phyloP scores from a whole-genome alignment of 2,888 invertebrate species.

The Andrena minutula region DNA sequence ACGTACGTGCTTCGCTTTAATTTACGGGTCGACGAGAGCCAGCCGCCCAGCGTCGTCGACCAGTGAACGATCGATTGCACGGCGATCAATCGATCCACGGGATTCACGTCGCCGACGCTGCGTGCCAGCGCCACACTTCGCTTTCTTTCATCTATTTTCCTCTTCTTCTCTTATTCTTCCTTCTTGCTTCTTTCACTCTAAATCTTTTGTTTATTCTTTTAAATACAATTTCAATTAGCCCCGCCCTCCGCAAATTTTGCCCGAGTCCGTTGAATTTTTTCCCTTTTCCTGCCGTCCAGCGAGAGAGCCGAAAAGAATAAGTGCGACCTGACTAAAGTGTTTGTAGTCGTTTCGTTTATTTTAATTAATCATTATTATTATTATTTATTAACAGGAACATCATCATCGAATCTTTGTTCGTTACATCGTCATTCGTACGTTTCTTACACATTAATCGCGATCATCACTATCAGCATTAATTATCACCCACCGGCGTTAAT shows the following conservation, averaged over 20 bases:
- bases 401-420: conserved; percentile 84
- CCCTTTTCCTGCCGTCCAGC: conserved; percentile 40
- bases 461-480: conserved; percentile 70
- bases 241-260: not conserved
- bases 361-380: conserved; percentile 72
- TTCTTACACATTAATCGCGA: conserved; percentile 62
- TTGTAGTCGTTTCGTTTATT: conserved; percentile 76
- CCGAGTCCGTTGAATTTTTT: not conserved
- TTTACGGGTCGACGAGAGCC: conserved; percentile 48
- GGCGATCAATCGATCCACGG: conserved; percentile 42
- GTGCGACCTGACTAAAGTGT: conserved; percentile 79
- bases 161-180: not conserved
- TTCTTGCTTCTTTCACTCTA: not conserved
- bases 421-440: conserved; percentile 72
- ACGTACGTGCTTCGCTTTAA: conserved; percentile 67
- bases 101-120: conserved; percentile 34
- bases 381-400: conserved; percentile 84
- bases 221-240: conserved; percentile 3
- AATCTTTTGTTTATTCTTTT: not conserved
- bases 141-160: not conserved
- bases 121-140: not conserved
- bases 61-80: conserved; percentile 37
- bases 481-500: conserved; percentile 69
- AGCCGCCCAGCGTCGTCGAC: conserved; percentile 16
- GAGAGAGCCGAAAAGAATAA: conserved; percentile 26